phyloP scores from a whole-genome alignment of 2,113 vertebrate genomes.

The Aspidoscelis tigris region DNA sequence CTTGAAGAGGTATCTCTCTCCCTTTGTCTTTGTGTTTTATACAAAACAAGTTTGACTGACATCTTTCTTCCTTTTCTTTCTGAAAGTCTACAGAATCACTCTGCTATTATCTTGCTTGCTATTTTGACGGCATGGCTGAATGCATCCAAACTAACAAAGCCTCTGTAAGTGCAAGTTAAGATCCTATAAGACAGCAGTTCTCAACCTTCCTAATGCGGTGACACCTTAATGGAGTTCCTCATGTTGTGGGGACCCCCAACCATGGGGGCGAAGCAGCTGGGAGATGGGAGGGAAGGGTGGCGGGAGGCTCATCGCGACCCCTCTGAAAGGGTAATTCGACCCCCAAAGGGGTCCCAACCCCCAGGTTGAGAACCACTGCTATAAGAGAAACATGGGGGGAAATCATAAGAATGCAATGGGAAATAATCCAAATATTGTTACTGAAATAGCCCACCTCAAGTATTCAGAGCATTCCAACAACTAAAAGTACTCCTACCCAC shows the following conservation, averaged over 20 bases:
- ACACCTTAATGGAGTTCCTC: too few relatives aligned
- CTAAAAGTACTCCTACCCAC: too few relatives aligned
- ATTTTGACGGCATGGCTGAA: neutral
- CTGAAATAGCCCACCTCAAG: neutral
- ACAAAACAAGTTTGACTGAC: neutral
- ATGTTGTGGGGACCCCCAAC: too few relatives aligned
- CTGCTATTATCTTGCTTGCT: neutral
- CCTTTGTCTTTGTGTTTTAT: neutral
- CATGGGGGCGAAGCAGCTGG: too few relatives aligned
- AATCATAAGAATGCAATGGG: constrained; percentile 26
- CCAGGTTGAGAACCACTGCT: too few relatives aligned
- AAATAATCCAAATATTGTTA: neutral
- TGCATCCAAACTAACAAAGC: neutral
- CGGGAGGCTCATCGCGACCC: too few relatives aligned
- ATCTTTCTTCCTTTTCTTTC: rapidly evolving
- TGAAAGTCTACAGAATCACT: neutral
- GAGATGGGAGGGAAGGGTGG: too few relatives aligned
- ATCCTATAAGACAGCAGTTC: too few relatives aligned
- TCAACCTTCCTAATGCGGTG: too few relatives aligned
- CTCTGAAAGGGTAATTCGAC: too few relatives aligned
- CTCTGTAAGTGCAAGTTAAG: neutral
- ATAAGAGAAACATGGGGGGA: too few relatives aligned
- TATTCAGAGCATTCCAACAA: neutral
- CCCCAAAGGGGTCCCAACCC: too few relatives aligned
- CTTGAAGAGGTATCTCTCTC: neutral